Percentiles rank a stretch among this genome's conserved stretches.
phyloP scores from a whole-genome alignment of 2,797 vertebrate genomes.

The Coregonus ussuriensis region DNA sequence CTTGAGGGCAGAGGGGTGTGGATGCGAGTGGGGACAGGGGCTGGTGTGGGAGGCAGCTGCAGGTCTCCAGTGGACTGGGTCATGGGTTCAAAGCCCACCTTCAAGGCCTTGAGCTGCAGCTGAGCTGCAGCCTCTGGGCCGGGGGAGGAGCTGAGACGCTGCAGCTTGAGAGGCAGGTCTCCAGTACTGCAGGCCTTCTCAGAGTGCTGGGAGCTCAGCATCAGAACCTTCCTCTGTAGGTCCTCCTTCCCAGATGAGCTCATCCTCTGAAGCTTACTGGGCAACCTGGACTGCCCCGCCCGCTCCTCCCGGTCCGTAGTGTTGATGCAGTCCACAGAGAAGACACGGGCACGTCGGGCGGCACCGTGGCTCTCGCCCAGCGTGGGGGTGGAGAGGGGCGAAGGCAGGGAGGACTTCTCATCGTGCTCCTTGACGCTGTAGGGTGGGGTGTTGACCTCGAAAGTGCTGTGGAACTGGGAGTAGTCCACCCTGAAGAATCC shows the following conservation, averaged over 20 bases:
- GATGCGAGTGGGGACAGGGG: slow-evolving; percentile 51
- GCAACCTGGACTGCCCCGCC: slow-evolving; percentile 66
- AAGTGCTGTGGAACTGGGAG: slow-evolving; percentile 88
- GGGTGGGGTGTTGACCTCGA: slow-evolving; percentile 85
- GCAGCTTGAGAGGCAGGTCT: slow-evolving; percentile 83
- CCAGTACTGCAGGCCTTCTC: slow-evolving; percentile 83
- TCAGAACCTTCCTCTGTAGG: slow-evolving; percentile 76
- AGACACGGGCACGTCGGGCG: slow-evolving; percentile 70
- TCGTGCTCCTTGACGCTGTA: slow-evolving; percentile 88
- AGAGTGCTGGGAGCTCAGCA: slow-evolving; percentile 72
- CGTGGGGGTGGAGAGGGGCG: slow-evolving; percentile 74
- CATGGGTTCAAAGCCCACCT: slow-evolving; percentile 79
- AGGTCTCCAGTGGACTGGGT: slow-evolving; percentile 78
- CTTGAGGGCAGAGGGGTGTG: slow-evolving; percentile 58
- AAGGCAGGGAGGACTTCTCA: slow-evolving; percentile 78
- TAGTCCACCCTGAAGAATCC: slow-evolving; percentile 91
- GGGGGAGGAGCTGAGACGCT: slow-evolving; percentile 74
- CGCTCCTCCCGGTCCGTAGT: slow-evolving; percentile 63
- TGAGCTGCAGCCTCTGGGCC: slow-evolving; percentile 66
- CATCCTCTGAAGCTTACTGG: slow-evolving; percentile 84
- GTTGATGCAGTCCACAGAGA: slow-evolving; percentile 80
- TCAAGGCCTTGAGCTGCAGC: slow-evolving; percentile 78
- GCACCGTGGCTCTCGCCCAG: slow-evolving; percentile 55
- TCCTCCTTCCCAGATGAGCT: slow-evolving; percentile 79
- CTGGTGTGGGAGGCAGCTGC: slow-evolving; percentile 61